Base-by-base conservation (phyloP, 2,888 invertebrate species). In the Dicyrtoma fusca region DNA sequence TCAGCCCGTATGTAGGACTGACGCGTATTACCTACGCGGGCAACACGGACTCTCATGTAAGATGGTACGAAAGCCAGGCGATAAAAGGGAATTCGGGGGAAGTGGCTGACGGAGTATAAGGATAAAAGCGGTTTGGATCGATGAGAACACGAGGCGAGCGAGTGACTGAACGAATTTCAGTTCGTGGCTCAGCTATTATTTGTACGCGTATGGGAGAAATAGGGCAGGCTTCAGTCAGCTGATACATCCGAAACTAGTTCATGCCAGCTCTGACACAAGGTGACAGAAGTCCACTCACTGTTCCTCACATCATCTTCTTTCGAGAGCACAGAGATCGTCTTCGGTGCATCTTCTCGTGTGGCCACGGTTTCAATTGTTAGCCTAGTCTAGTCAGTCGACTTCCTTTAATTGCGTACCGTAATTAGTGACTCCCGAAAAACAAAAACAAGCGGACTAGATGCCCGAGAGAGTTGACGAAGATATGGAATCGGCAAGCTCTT, bases 101-200 rank as follows among this genome's bases (percentile, higher is more conserved):
- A 55, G 49, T 17, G 55, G 62, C 61, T 4, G 49, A 64, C n/a
- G n/a, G n/a, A n/a, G n/a, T n/a, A 71, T 21, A 62, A 26, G 69
- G 63, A 26, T 55, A 55, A 64, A 57, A 64, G 66, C 51, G 65
- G 64, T 71, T 69, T 62, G 74, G 79, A 77, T 77, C 77, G 79
- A 76, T 79, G 71, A 70, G 62, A 76, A 69, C 79, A 77, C 76
- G 77, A 69, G 77, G 72, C 73, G 73, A 74, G 62, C 74, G 79
- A 77, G 79, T 79, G 79, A 79, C 75, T 76, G 71, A 47, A 26
- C 23, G 42, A 51, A 47, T 51, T 69, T 34, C 34, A 8, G 34
- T 34, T 34, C 34, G 34, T 34, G 34, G 34, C 34, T 34, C 34
- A 34, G 34, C 34, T 34, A 34, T n/a, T n/a, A n/a, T 34, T 34